Percentiles rank a stretch among this genome's conserved stretches.
Evolutionary conservation across 2,113 vertebrate genomes (phyloP).

Genomic region (Hippocampus mohnikei): DNA sequence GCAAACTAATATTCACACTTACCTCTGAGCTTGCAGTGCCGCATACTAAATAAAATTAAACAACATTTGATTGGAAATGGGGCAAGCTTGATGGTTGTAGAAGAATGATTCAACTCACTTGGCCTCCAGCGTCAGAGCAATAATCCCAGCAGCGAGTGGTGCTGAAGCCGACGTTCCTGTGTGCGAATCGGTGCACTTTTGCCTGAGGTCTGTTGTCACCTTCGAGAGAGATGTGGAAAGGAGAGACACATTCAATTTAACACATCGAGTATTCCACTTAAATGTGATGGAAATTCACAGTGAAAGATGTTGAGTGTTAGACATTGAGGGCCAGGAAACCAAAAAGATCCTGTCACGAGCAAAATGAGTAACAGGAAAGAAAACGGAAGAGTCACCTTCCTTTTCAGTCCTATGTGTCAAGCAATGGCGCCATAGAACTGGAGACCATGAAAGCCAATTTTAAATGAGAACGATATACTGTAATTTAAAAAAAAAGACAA

Average conservation of each 20-base stretch:
- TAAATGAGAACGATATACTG: not conserved
- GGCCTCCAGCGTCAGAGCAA: conserved; percentile 71
- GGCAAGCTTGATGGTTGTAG: not conserved
- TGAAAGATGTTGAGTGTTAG: conserved; percentile 12
- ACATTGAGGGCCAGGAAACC: not conserved
- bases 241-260: conserved; percentile 23
- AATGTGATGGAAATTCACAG: conserved; percentile 19
- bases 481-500: not conserved
- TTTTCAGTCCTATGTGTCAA: conserved; percentile 32
- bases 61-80: not conserved
- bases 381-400: conserved; percentile 4
- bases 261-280: conserved; percentile 21
- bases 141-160: conserved; percentile 73
- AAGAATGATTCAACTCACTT: conserved; percentile 62
- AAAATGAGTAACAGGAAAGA: not conserved
- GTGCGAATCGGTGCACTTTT: conserved; percentile 75
- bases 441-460: not conserved
- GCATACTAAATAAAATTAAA: conserved; percentile 7
- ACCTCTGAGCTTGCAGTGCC: not conserved
- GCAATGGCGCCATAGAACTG: not conserved
- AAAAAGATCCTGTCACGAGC: conserved; percentile 22
- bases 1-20: not conserved
- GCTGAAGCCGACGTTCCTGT: conserved; percentile 73
- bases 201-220: conserved; percentile 75
- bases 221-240: conserved; percentile 37